Evolutionary conservation across 2,113 vertebrate species (phyloP).

Genomic region (Callipepla californica): DNA sequence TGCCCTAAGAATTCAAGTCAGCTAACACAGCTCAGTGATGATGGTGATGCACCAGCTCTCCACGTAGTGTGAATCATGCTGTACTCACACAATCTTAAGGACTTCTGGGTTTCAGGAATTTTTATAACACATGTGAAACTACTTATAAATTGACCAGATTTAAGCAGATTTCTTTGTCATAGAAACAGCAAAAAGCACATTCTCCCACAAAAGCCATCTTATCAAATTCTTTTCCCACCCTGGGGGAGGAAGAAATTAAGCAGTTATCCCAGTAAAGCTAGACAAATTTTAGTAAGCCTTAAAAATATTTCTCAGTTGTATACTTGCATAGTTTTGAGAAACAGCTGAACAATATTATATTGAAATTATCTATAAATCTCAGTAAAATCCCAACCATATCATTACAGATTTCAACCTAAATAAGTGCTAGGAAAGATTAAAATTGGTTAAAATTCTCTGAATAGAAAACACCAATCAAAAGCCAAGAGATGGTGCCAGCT

Average conservation of each 20-base stretch:
- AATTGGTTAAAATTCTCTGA: not conserved
- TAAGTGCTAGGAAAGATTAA: not conserved
- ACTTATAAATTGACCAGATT: conserved; percentile 35
- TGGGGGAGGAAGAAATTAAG: conserved; percentile 2
- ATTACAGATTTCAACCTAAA: not conserved
- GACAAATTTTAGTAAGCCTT: conserved; percentile 40
- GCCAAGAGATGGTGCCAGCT: not conserved
- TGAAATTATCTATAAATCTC: conserved; percentile 17
- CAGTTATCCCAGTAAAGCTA: conserved; percentile 37
- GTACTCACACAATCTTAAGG: not conserved
- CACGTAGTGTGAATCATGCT: not conserved
- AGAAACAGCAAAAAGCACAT: conserved; percentile 62
- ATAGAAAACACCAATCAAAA: not conserved
- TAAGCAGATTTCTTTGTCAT: conserved; percentile 34
- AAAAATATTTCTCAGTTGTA: conserved; percentile 1
- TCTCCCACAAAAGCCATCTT: conserved; percentile 52
- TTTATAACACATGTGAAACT: conserved; percentile 22
- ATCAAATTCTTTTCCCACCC: conserved; percentile 26
- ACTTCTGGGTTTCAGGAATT: conserved; percentile 1
- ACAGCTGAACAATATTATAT: conserved; percentile 12
- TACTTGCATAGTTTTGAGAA: conserved; percentile 22
- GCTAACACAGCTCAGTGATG: not conserved
- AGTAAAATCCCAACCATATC: not conserved
- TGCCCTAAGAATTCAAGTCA: not conserved
- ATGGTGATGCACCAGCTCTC: not conserved